Base-by-base conservation (phyloP, 2,113 vertebrate genomes). In the Fulmarus glacialis region DNA sequence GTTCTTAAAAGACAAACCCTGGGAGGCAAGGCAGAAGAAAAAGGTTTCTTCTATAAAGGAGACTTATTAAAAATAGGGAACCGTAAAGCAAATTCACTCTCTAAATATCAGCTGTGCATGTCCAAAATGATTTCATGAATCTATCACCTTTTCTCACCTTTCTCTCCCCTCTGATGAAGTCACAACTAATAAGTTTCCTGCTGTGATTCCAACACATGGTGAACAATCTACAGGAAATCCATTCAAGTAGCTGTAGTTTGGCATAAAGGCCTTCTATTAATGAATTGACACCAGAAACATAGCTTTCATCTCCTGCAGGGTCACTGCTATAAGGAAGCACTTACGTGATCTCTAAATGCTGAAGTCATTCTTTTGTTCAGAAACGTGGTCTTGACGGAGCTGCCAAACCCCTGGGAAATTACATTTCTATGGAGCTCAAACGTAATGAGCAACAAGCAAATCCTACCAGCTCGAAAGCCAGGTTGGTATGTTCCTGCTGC, bases 261-360 rank as follows among this genome's bases (percentile, higher is more conserved):
- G 82, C 90, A 93, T 87, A 96, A 96, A 94, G 75, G 96, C 66
- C 94, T 97, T 85, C 75, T 94, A 78, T 91, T 98, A 97, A 91
- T 75, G 89, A 97, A 91, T 52, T 87, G 82, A 85, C 68, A 75
- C 75, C 89, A 60, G 80, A 94, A 90, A 82, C 47, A 67, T 11
- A 91, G 72, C 60, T 94, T 90, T 79, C 67, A 48, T 95, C 82
- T 92, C 79, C 92, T 87, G 68, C 71, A 74, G 93, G 85, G 82
- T 90, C 85, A 81, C n/a, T 70, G 62, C 85, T 95, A 12, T 58
- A 82, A 96, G 85, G 55, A 95, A 87, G 85, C 68, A 67, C 63
- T 96, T 70, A 43, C 1, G 38, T 92, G 64, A 80, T 85, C 67
- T 80, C 45, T 94, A 84, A 93, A 52, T 52, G 52, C 42, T 62